Percentiles rank a stretch among this genome's conserved stretches.
Evolutionary conservation across 2,797 vertebrate species (phyloP).

Genomic region (Sebastes taczanowskii): DNA sequence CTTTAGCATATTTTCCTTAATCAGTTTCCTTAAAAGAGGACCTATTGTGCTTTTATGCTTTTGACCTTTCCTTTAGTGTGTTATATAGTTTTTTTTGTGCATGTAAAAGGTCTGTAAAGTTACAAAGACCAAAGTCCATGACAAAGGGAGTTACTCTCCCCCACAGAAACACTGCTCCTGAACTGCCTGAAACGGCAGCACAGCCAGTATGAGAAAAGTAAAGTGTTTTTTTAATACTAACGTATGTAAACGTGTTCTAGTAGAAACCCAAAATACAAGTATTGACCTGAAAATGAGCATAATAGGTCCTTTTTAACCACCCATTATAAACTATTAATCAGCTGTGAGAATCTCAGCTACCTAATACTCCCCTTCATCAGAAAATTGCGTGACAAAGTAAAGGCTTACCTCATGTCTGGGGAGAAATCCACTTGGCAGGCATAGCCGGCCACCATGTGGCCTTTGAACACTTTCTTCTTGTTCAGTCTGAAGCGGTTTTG

Average conservation of each 20-base stretch:
- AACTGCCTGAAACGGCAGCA: too few species aligned
- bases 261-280: too few species aligned
- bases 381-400: background rate
- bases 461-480: conserved; percentile 99
- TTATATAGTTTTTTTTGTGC: too few species aligned
- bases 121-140: too few species aligned
- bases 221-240: accelerated
- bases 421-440: conserved; percentile 99
- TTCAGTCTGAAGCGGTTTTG: conserved; percentile 99
- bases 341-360: background rate
- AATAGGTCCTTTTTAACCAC: background rate
- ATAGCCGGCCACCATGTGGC: conserved; percentile 98
- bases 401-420: conserved; percentile 95
- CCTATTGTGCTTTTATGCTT: too few species aligned
- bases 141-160: too few species aligned
- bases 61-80: too few species aligned
- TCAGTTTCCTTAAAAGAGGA: background rate
- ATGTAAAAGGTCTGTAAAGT: too few species aligned
- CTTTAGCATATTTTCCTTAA: background rate
- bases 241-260: too few species aligned
- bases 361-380: background rate
- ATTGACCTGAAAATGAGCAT: too few species aligned
- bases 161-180: too few species aligned
- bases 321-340: background rate
- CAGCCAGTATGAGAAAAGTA: too few species aligned